phyloP scores from a whole-genome alignment of 1,140 invertebrate genomes.

The Aethina tumida region DNA sequence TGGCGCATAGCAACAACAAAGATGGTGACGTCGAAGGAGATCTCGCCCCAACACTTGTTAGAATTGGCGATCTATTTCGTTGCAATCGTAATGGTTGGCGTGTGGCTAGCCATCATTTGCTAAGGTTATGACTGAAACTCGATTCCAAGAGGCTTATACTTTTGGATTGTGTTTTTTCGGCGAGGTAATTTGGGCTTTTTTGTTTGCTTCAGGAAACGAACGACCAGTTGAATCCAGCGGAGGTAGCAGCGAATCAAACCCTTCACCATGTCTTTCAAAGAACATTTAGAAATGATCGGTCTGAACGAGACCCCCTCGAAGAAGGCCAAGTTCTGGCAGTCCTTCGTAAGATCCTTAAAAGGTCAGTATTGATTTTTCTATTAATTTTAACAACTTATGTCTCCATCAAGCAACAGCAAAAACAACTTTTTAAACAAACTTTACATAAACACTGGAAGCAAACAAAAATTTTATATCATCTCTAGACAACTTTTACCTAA shows the following conservation, averaged over 20 bases:
- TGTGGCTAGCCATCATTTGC: slow-evolving; percentile 16
- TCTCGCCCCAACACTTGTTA: too few relatives aligned
- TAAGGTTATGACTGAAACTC: slow-evolving; percentile 4
- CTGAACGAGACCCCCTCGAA: slow-evolving; percentile 82
- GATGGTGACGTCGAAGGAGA: slow-evolving; percentile 14
- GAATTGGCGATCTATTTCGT: slow-evolving; percentile 13
- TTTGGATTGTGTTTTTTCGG: slow-evolving; percentile 1
- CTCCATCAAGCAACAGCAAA: background rate
- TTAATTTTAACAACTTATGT: background rate
- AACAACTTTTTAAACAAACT: background rate
- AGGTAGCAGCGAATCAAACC: slow-evolving; percentile 15
- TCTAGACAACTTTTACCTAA: background rate
- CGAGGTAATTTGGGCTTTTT: background rate
- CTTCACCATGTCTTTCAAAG: slow-evolving; percentile 68
- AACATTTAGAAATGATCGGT: slow-evolving; percentile 84
- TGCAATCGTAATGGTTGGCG: slow-evolving; percentile 14
- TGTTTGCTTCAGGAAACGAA: slow-evolving; percentile 19
- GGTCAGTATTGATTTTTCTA: slow-evolving; percentile 42
- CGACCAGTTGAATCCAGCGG: slow-evolving; percentile 19
- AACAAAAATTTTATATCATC: background rate
- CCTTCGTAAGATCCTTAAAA: slow-evolving; percentile 81
- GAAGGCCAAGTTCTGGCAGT: slow-evolving; percentile 88
- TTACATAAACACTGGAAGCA: background rate
- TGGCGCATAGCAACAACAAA: too few relatives aligned
- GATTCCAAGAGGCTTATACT: too few relatives aligned